phyloP scores from a whole-genome alignment of 53 echinoderm and acorn worm species.

The Holothuria leucospilota region DNA sequence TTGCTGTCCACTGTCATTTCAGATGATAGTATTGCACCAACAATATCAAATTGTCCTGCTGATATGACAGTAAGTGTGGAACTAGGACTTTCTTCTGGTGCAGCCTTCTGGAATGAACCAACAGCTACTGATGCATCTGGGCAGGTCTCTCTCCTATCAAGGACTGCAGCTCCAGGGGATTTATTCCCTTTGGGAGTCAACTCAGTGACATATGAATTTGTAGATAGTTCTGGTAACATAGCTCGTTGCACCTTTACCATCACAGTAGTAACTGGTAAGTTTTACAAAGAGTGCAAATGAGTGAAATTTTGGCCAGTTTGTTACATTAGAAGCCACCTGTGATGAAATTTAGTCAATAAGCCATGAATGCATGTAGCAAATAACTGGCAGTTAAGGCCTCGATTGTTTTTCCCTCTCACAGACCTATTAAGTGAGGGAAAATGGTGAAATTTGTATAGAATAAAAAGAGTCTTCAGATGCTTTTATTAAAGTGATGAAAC shows the following conservation, averaged over 20 bases:
- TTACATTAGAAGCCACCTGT: too few relatives aligned
- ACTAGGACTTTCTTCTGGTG: constrained; percentile 21
- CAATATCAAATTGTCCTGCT: constrained; percentile 59
- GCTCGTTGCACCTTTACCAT: constrained; percentile 49
- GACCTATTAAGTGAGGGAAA: too few relatives aligned
- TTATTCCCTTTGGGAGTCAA: constrained; percentile 6
- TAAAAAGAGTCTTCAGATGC: too few relatives aligned
- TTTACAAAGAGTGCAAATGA: neutral
- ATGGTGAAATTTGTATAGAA: too few relatives aligned
- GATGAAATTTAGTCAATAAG: too few relatives aligned
- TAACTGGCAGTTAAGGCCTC: too few relatives aligned
- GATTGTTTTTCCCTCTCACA: too few relatives aligned
- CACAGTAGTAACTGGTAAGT: constrained; percentile 56
- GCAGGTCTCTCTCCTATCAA: constrained; percentile 38
- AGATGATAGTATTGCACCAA: constrained; percentile 5
- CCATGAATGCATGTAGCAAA: too few relatives aligned
- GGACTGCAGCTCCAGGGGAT: constrained; percentile 18
- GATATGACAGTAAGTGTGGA: constrained; percentile 49
- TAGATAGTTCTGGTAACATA: constrained; percentile 51
- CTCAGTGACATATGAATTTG: constrained; percentile 64
- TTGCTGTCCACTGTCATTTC: too few relatives aligned
- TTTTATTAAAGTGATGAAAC: too few relatives aligned
- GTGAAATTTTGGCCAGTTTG: too few relatives aligned
- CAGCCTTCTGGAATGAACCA: constrained; percentile 32
- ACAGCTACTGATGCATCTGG: constrained; percentile 73